Evolutionary conservation across 2,113 vertebrate genomes (phyloP).

Genomic region (Pyxicephalus adspersus): DNA sequence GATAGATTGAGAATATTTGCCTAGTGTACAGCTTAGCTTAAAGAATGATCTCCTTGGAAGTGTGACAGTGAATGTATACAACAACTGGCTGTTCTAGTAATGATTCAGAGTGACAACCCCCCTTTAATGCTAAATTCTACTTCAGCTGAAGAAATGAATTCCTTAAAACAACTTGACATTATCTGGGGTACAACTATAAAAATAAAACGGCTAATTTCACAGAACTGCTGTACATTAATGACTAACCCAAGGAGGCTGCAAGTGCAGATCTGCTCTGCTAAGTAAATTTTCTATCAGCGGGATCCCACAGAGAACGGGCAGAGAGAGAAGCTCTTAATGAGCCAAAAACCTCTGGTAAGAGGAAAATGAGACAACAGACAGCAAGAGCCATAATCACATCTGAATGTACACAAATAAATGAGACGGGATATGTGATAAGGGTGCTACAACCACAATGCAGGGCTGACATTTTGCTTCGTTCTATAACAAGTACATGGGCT

Average conservation of each 20-base stretch:
- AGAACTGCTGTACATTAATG: slow-evolving; percentile 18
- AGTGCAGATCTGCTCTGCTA: slow-evolving; percentile 33
- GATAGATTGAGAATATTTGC: no score
- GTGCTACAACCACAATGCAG: neutral
- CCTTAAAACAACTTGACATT: no score
- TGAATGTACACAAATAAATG: slow-evolving; percentile 43
- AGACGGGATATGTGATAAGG: slow-evolving; percentile 2
- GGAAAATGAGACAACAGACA: neutral
- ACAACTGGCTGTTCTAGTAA: no score
- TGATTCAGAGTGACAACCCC: no score
- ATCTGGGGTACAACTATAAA: neutral
- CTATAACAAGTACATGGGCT: slow-evolving; percentile 9
- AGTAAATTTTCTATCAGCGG: slow-evolving; percentile 37
- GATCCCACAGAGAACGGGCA: slow-evolving; percentile 38
- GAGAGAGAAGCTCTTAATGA: slow-evolving; percentile 37
- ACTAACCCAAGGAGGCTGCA: neutral
- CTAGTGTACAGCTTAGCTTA: no score
- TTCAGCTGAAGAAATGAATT: neutral
- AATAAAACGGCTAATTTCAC: slow-evolving; percentile 20
- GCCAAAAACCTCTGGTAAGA: slow-evolving; percentile 23
- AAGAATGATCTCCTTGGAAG: no score
- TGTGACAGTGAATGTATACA: no score
- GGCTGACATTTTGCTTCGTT: neutral
- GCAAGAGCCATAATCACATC: slow-evolving; percentile 38
- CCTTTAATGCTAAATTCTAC: no score